Percentiles rank a stretch among this genome's conserved stretches.
These are phyloP conservation scores for Coregonus suidteri DNA, from an alignment of 2,797 vertebrate species.

Conservation along the genomic window DNA sequence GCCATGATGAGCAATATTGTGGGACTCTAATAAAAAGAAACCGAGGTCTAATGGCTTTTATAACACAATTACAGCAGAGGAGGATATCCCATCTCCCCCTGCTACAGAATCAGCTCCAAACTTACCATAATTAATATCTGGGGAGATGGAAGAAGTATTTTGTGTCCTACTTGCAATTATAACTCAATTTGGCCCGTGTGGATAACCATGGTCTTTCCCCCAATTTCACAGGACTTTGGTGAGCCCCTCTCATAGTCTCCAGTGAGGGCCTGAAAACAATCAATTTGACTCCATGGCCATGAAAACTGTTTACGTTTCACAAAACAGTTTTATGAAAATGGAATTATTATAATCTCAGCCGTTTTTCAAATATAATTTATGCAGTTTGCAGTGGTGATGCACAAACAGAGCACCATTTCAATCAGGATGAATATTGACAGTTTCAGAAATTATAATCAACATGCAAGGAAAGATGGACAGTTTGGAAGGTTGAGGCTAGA, in stretches of 20 bases:
- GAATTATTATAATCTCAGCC: not conserved
- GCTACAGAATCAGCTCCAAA: constrained; percentile 8
- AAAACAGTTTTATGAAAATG: not conserved
- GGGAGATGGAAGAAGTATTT: constrained; percentile 25
- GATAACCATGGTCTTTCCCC: not conserved
- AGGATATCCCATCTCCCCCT: not conserved
- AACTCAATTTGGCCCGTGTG: constrained; percentile 25
- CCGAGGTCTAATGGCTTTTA: constrained; percentile 23
- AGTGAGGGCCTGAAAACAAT: not conserved
- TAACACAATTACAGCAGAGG: constrained; percentile 28
- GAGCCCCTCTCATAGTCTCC: constrained; percentile 4
- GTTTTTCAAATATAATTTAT: not conserved
- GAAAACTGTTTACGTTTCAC: not conserved
- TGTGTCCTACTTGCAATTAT: constrained; percentile 29
- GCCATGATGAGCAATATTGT: constrained; percentile 29
- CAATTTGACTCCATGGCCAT: not conserved
- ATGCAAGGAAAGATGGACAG: not conserved
- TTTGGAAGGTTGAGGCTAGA: too few species aligned
- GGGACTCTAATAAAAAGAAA: constrained; percentile 12
- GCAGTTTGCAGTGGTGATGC: not conserved
- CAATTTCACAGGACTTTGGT: not conserved
- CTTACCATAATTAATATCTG: constrained; percentile 22
- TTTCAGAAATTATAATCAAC: not conserved
- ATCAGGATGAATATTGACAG: not conserved
- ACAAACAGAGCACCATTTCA: not conserved